These are phyloP conservation scores for Leptosomus discolor DNA, from an alignment of 2,113 vertebrate species.

Conservation along the genomic window DNA sequence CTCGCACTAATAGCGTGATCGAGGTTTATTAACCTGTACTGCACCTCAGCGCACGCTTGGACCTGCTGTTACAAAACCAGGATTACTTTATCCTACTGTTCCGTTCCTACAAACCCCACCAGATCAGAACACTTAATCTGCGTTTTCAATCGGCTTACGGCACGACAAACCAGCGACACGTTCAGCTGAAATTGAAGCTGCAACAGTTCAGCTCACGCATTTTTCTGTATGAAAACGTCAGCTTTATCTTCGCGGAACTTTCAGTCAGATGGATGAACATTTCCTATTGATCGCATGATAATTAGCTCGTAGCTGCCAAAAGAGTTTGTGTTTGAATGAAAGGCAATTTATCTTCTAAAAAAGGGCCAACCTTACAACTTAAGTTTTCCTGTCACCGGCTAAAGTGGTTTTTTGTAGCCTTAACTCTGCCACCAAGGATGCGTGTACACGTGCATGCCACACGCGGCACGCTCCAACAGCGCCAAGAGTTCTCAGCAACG, in stretches of 20 bases:
- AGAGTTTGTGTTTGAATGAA: background rate
- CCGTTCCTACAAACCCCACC: background rate
- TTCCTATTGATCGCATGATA: background rate
- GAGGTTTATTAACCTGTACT: background rate
- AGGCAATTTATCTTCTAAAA: background rate
- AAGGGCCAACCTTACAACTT: background rate
- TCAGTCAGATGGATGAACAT: background rate
- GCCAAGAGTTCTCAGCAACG: background rate
- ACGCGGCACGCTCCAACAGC: background rate
- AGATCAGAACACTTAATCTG: slow-evolving; percentile 20
- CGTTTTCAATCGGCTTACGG: background rate
- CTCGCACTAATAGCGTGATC: accelerated
- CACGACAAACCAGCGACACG: background rate
- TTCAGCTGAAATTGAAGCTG: background rate
- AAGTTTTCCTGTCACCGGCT: background rate
- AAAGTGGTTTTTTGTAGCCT: background rate
- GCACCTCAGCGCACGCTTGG: background rate
- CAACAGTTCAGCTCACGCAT: background rate
- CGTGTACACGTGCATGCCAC: accelerated
- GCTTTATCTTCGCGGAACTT: background rate
- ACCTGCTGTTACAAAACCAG: background rate
- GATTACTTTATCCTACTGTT: background rate
- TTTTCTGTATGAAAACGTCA: background rate
- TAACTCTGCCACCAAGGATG: background rate
- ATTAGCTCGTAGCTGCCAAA: background rate